These are phyloP conservation scores for Oryzias javanicus DNA, from an alignment of 2,113 vertebrate species.

Conservation along the genomic window DNA sequence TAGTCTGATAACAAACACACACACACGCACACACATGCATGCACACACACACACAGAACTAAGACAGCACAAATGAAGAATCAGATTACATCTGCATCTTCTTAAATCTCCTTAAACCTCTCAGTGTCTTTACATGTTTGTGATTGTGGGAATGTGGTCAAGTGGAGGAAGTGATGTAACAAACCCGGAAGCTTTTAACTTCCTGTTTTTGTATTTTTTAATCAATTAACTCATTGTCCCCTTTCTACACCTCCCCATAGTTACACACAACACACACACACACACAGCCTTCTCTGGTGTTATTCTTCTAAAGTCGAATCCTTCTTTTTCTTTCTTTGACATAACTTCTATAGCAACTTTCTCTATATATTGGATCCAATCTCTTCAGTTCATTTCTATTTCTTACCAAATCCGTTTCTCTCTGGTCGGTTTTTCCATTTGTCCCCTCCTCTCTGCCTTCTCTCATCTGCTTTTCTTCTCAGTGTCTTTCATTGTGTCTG, in stretches of 20 bases:
- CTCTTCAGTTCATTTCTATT: too few relatives aligned
- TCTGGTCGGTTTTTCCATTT: neutral
- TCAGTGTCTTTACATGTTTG: conserved; percentile 19
- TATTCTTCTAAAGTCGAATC: neutral
- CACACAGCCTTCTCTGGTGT: too few relatives aligned
- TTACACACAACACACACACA: too few relatives aligned
- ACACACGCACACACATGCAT: conserved; percentile 27
- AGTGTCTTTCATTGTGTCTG: neutral
- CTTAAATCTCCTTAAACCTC: conserved; percentile 60
- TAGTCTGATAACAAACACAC: conserved; percentile 23
- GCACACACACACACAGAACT: conserved; percentile 25
- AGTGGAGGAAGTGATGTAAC: conserved; percentile 55
- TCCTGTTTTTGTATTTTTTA: conserved; percentile 44
- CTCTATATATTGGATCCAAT: too few relatives aligned
- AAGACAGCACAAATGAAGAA: conserved; percentile 24
- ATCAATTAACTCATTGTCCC: neutral
- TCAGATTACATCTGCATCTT: conserved; percentile 60
- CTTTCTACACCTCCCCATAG: neutral
- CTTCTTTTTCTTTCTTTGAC: neutral
- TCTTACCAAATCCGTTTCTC: neutral
- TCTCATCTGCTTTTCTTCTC: neutral
- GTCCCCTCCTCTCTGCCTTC: neutral
- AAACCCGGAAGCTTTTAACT: conserved; percentile 42
- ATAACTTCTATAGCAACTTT: too few relatives aligned
- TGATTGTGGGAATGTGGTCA: conserved; percentile 1